Evolutionary conservation across 2,797 vertebrate genomes (phyloP).

Genomic region (Diglossa cyanea): DNA sequence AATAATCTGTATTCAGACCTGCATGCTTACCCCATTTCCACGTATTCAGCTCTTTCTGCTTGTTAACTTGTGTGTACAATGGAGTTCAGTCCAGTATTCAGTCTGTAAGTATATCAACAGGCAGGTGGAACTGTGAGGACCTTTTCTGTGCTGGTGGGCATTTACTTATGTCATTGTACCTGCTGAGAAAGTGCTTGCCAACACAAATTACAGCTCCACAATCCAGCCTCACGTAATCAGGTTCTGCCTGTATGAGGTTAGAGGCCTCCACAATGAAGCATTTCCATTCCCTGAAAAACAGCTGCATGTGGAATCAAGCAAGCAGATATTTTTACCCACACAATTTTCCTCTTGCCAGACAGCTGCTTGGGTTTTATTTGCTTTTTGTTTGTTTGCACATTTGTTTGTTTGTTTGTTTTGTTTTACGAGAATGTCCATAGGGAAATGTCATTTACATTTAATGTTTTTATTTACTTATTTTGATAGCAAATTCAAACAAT

Average conservation of each 20-base stretch:
- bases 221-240: background rate
- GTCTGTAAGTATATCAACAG: background rate
- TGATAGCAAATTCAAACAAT: background rate
- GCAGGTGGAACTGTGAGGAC: background rate
- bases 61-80: background rate
- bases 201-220: background rate
- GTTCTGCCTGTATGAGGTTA: background rate
- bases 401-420: background rate
- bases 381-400: background rate
- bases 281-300: constrained; percentile 28
- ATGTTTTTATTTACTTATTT: background rate
- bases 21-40: background rate
- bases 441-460: background rate
- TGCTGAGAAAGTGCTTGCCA: constrained; percentile 17
- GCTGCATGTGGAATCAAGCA: background rate
- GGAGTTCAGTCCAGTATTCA: background rate
- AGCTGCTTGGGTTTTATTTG: background rate
- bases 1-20: background rate
- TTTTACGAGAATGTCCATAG: background rate
- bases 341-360: constrained; percentile 12
- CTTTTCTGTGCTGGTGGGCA: background rate
- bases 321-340: constrained; percentile 25
- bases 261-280: background rate
- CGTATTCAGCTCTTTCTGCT: background rate
- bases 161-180: constrained; percentile 9